These are phyloP conservation scores for Reticulitermes speratus DNA, from an alignment of 1,140 invertebrate genomes.

Conservation along the genomic window DNA sequence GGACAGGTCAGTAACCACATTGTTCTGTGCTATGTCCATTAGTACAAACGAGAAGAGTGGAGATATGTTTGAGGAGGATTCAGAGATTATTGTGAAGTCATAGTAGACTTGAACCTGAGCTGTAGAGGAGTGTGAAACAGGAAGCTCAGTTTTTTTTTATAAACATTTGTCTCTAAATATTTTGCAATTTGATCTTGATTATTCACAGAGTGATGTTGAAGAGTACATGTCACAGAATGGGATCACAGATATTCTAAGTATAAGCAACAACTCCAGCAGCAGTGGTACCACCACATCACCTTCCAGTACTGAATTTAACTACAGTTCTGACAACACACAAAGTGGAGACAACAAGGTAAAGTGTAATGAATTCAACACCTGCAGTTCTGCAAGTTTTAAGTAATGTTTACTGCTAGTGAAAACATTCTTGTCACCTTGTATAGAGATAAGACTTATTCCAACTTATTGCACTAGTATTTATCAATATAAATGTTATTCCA, in stretches of 20 bases:
- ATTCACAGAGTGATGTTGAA: slow-evolving; percentile 52
- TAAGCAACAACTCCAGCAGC: slow-evolving; percentile 35
- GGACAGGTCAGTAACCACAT: slow-evolving; percentile 39
- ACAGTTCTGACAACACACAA: slow-evolving; percentile 6
- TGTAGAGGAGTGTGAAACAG: too few relatives aligned
- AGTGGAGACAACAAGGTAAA: background rate
- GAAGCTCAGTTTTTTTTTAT: too few relatives aligned
- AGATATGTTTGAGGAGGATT: too few relatives aligned
- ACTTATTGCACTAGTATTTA: too few relatives aligned
- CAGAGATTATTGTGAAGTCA: too few relatives aligned
- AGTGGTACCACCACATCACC: too few relatives aligned
- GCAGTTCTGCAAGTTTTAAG: background rate
- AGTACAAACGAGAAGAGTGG: background rate
- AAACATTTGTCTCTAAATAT: background rate
- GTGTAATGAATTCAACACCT: background rate
- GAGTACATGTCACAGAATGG: slow-evolving; percentile 52
- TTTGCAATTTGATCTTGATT: background rate
- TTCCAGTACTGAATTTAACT: slow-evolving; percentile 3
- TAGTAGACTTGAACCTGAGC: too few relatives aligned
- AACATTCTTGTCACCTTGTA: too few relatives aligned
- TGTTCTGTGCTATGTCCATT: background rate
- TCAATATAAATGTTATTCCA: too few relatives aligned
- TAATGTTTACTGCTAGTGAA: too few relatives aligned
- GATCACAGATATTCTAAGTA: slow-evolving; percentile 53
- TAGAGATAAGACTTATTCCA: too few relatives aligned